Evolutionary conservation across 1,140 invertebrate species (phyloP).

Genomic region (Battus philenor): DNA sequence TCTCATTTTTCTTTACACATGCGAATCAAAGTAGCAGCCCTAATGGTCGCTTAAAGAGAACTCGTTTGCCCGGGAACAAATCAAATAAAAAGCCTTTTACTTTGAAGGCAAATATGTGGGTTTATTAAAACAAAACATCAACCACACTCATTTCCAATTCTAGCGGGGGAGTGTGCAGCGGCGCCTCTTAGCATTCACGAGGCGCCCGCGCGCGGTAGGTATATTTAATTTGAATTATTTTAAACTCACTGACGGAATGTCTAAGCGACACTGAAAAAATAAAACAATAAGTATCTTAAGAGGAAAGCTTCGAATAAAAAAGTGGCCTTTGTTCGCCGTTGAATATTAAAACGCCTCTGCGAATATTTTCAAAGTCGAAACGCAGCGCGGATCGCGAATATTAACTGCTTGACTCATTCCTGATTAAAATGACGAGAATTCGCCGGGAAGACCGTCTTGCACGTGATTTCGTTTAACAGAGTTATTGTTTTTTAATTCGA

Average conservation of each 20-base stretch:
- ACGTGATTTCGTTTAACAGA: slow-evolving; percentile 57
- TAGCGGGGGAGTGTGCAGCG: slow-evolving; percentile 36
- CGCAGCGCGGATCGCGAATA: slow-evolving; percentile 48
- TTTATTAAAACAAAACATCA: slow-evolving; percentile 65
- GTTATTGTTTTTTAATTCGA: slow-evolving; percentile 55
- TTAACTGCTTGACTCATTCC: slow-evolving; percentile 50
- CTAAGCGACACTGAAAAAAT: slow-evolving; percentile 51
- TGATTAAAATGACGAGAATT: slow-evolving; percentile 63
- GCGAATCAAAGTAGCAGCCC: slow-evolving; percentile 24
- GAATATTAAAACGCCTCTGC: slow-evolving; percentile 58
- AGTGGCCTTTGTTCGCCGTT: slow-evolving; percentile 40
- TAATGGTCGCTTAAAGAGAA: slow-evolving; percentile 40
- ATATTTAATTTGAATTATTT: slow-evolving; percentile 71
- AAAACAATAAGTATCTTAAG: slow-evolving; percentile 48
- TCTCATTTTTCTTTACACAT: too few species aligned
- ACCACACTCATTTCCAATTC: slow-evolving; percentile 60
- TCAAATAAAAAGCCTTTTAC: slow-evolving; percentile 52
- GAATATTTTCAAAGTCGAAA: slow-evolving; percentile 30
- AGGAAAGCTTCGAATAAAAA: slow-evolving; percentile 47
- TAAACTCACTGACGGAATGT: slow-evolving; percentile 63
- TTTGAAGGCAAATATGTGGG: slow-evolving; percentile 57
- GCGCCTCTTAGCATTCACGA: slow-evolving; percentile 53
- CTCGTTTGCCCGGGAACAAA: slow-evolving; percentile 25
- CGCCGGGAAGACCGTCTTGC: slow-evolving; percentile 57
- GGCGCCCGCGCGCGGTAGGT: slow-evolving; percentile 47